Conservation (phyloP, 2,113 vertebrate species). For the Oncorhynchus mykiss region DNA sequence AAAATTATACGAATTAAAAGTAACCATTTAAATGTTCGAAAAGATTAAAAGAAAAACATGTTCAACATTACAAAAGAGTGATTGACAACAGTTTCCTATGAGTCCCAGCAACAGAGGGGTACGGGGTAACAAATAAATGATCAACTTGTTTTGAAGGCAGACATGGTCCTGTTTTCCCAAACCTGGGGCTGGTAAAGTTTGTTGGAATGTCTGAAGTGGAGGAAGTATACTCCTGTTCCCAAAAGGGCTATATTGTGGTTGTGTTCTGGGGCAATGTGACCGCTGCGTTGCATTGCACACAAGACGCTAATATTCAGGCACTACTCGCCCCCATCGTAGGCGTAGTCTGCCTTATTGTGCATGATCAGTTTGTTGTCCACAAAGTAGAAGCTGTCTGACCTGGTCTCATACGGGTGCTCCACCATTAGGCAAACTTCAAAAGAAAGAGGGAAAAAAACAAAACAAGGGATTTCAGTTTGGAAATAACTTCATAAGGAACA, state of each 20-base stretch:
- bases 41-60: neutral
- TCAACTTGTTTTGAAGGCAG: constrained; percentile 43
- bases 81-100: constrained; percentile 24
- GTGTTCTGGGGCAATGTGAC: constrained; percentile 19
- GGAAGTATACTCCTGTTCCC: constrained; percentile 30
- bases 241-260: constrained; percentile 18
- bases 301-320: constrained; percentile 22
- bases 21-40: neutral
- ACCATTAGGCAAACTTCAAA: constrained; percentile 91
- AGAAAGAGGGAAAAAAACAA: neutral
- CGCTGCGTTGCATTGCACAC: constrained; percentile 36
- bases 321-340: constrained; percentile 95
- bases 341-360: constrained; percentile 99
- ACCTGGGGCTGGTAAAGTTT: constrained; percentile 23
- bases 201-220: constrained; percentile 35
- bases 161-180: constrained; percentile 34
- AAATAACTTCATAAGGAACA: neutral
- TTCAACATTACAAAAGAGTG: constrained; percentile 11
- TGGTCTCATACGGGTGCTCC: constrained; percentile 92
- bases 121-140: constrained; percentile 30
- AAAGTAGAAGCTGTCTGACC: constrained; percentile 99
- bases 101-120: constrained; percentile 31
- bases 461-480: neutral
- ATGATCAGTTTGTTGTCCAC: constrained; percentile 99
- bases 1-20: constrained; percentile 13